Evolutionary conservation across 2,888 invertebrate species (phyloP), one percentile per base, ranked within the genome.

Genomic region (Dorcus parallelipipedus): DNA sequence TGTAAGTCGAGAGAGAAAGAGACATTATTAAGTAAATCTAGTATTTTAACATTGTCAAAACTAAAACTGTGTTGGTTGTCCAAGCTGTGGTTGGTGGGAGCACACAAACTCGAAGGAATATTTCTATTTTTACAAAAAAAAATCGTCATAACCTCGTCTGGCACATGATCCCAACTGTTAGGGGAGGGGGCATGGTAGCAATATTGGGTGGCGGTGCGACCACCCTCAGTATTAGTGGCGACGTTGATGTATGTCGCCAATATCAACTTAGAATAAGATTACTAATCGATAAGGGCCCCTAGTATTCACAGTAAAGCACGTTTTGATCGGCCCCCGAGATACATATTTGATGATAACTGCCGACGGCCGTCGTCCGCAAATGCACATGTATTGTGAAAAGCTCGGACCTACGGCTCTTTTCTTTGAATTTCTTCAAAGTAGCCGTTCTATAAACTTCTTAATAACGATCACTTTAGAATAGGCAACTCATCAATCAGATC

Each of bases 201-300:
- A 41, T 20, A 20, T 20, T 20, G 20, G 20, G 59, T 64, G 67
- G 65, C 66, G 64, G 68, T 64, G 54, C 51, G 60, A 56, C 67
- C 64, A 66, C 68, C 70, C 69, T 60, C 55, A 49, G 63, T 67
- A 69, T 66, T 68, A 68, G 64, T 61, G 65, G 64, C 69, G 72
- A 73, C 71, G 70, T 66, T 73, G 73, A 74, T 73, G 71, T 71
- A 73, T 73, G 73, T 71, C 66, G 71, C 70, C 71, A 71, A 73
- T 74, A 73, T 74, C 69, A 68, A 67, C 66, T 65, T 64, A 67
- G 71, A 33, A 73, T 71, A 73, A 71, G 70, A 69, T 66, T 66
- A 62, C 60, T 66, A 71, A 72, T 73, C 72, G 71, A 72, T 72
- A 61, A 57, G 58, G 59, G 60, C 50, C 60, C 52, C 54, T 45